Evolutionary conservation across 1,140 invertebrate genomes (phyloP).

Genomic region (Rhopalosiphum padi): DNA sequence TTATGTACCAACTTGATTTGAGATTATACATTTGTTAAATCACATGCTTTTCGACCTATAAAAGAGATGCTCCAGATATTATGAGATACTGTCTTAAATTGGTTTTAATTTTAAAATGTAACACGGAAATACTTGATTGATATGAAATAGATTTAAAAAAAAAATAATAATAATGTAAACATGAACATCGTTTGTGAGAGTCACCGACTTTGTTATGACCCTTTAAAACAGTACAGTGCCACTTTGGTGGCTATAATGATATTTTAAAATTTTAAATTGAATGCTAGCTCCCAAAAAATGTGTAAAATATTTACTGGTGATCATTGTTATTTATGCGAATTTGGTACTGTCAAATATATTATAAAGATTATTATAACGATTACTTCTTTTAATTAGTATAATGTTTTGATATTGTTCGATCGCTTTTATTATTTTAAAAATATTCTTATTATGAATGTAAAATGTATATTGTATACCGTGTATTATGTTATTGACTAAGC

Average conservation of each 20-base stretch:
- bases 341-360: neutral
- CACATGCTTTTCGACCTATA: too few relatives aligned
- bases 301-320: neutral
- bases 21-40: neutral
- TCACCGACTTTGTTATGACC: neutral
- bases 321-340: neutral
- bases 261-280: neutral
- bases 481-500: neutral
- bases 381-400: neutral
- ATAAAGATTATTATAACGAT: neutral
- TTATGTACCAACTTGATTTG: neutral
- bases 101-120: neutral
- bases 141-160: neutral
- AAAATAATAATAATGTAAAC: rapidly evolving
- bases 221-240: neutral
- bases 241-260: neutral
- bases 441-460: neutral
- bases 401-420: neutral
- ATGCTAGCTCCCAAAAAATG: neutral
- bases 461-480: neutral
- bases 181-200: neutral
- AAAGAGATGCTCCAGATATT: neutral
- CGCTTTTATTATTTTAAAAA: neutral
- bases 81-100: neutral
- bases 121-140: neutral